Conservation (phyloP, 2,797 vertebrate genomes). For the Cottoperca gobio region DNA sequence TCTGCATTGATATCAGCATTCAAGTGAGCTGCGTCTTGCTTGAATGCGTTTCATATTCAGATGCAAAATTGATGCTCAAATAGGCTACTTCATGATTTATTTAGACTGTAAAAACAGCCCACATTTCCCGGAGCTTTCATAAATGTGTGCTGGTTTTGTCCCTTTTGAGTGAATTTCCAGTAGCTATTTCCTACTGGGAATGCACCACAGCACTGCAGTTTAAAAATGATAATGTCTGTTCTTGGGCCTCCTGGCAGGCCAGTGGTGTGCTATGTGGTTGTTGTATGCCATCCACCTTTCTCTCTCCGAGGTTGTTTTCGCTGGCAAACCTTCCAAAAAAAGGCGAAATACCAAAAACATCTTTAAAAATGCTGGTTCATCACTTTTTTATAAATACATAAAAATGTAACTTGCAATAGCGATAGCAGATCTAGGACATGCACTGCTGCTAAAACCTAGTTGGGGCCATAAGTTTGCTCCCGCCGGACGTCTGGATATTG, state of each 20-base stretch:
- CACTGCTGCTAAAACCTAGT: not conserved
- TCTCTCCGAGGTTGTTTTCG: not conserved
- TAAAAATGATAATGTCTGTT: not conserved
- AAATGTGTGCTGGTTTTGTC: slow-evolving; percentile 16
- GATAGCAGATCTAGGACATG: not conserved
- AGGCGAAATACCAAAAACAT: not conserved
- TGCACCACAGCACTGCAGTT: slow-evolving; percentile 4
- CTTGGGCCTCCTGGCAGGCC: not conserved
- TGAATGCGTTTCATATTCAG: not conserved
- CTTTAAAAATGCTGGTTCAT: not conserved
- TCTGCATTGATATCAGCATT: not conserved
- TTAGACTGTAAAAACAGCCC: slow-evolving; percentile 25
- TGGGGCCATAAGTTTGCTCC: not conserved
- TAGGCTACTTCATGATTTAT: slow-evolving; percentile 50
- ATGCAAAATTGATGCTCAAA: slow-evolving; percentile 28
- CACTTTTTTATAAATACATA: not conserved
- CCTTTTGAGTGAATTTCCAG: not conserved
- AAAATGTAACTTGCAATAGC: not conserved
- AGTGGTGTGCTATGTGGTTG: not conserved
- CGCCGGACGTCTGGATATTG: slow-evolving; percentile 26
- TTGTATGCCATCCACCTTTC: not conserved
- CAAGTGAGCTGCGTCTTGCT: not conserved
- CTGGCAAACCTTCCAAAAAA: not conserved
- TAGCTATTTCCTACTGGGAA: slow-evolving; percentile 20
- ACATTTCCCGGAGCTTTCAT: slow-evolving; percentile 14